phyloP scores from a whole-genome alignment of 2,797 vertebrate species.

The Agapornis canus region DNA sequence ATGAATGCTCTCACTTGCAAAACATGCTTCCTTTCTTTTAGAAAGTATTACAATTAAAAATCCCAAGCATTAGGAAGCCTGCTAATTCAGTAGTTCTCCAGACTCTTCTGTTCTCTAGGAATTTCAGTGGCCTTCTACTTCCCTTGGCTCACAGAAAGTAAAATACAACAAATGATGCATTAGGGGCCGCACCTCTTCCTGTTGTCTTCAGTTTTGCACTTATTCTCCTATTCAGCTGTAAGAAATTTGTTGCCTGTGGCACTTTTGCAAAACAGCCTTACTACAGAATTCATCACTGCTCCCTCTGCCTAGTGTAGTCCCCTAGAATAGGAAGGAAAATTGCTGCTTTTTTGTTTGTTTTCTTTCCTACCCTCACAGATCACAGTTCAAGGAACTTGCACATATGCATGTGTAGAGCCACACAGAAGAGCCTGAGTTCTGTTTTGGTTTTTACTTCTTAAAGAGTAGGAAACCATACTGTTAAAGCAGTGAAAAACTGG shows the following conservation, averaged over 20 bases:
- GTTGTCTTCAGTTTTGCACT: conserved; percentile 8
- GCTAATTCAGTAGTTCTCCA: not conserved
- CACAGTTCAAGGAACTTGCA: not conserved
- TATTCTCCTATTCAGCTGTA: not conserved
- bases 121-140: not conserved
- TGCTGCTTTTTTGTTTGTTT: not conserved
- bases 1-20: not conserved
- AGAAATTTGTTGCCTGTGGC: conserved; percentile 30
- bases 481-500: not conserved
- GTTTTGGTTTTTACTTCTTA: not conserved
- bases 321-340: not conserved
- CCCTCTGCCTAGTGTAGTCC: not conserved
- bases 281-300: not conserved
- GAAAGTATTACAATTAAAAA: not conserved
- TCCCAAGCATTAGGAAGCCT: not conserved
- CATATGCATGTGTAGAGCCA: not conserved
- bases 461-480: not conserved
- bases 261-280: not conserved
- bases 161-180: conserved; percentile 16
- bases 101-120: not conserved
- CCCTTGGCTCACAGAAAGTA: not conserved
- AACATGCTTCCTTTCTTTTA: not conserved
- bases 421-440: not conserved
- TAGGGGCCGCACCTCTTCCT: conserved; percentile 19
- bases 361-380: not conserved